Conservation (phyloP, 2,888 invertebrate genomes). For the Apodemia zela region DNA sequence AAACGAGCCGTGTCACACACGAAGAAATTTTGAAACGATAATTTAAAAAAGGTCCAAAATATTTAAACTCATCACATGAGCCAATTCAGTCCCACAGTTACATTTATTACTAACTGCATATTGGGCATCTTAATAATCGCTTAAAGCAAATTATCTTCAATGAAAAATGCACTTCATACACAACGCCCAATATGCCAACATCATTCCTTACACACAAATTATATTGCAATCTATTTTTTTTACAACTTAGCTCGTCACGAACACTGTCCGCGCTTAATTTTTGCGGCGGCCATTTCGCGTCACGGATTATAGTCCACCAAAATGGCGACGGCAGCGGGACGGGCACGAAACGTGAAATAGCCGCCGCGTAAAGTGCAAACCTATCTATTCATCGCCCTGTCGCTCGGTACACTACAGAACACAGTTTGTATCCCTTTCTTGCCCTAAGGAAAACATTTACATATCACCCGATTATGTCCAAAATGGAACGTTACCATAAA, state of each 20-base stretch:
- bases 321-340: conserved; percentile 29
- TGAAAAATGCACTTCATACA: conserved; percentile 54
- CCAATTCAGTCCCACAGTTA: conserved; percentile 68
- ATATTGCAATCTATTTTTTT: conserved; percentile 71
- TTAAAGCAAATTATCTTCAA: neutral
- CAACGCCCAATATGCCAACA: conserved; percentile 73
- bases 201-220: conserved; percentile 64
- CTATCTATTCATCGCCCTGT: conserved; percentile 72
- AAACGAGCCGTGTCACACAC: conserved; percentile 72
- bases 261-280: conserved; percentile 50
- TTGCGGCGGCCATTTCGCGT: conserved; percentile 38
- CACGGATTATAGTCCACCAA: conserved; percentile 21
- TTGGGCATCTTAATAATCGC: conserved; percentile 10
- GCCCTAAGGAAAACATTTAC: conserved; percentile 62
- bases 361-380: conserved; percentile 51
- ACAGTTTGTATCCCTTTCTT: conserved; percentile 73
- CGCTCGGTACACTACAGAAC: conserved; percentile 75
- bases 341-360: conserved; percentile 32
- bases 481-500: conserved; percentile 25
- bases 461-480: conserved; percentile 43
- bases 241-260: conserved; percentile 64
- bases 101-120: conserved; percentile 57
- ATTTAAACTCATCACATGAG: conserved; percentile 74
- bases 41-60: conserved; percentile 43
- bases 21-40: conserved; percentile 54